Percentiles rank a stretch among this genome's conserved stretches.
Conservation (phyloP, 2,888 invertebrate species). For the Brachyopa scutellaris region DNA sequence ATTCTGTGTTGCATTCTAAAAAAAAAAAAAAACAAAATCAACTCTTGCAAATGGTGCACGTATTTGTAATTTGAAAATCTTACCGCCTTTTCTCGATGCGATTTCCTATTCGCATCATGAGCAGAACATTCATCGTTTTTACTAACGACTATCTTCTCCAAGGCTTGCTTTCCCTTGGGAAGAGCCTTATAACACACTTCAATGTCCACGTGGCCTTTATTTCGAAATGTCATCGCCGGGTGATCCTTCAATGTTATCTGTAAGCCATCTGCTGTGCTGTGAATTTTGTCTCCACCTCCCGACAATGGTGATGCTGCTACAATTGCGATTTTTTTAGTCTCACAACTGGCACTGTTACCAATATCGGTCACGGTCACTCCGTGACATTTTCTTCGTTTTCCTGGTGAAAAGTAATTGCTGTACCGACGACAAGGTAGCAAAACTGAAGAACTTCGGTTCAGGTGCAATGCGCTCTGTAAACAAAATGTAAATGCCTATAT, state of each 20-base stretch:
- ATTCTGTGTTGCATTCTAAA: conserved; percentile 77
- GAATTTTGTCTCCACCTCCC: conserved; percentile 70
- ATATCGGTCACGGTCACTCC: conserved; percentile 73
- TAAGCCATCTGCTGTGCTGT: conserved; percentile 76
- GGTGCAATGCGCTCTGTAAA: conserved; percentile 76
- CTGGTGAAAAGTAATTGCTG: conserved; percentile 78
- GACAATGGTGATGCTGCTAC: conserved; percentile 71
- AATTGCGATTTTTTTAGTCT: conserved; percentile 58
- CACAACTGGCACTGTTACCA: conserved; percentile 45
- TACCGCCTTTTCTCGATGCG: conserved; percentile 75
- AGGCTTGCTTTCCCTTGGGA: conserved; percentile 82
- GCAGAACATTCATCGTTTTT: conserved; percentile 77
- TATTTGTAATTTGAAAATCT: too few species aligned
- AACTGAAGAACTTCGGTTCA: conserved; percentile 75
- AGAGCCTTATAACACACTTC: conserved; percentile 86
- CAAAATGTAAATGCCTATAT: conserved; percentile 35
- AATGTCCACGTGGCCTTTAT: conserved; percentile 86
- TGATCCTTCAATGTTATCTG: conserved; percentile 83
- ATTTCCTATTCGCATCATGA: conserved; percentile 38
- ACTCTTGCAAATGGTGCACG: too few species aligned
- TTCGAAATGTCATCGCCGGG: conserved; percentile 86
- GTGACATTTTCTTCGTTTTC: conserved; percentile 77
- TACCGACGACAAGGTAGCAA: conserved; percentile 79
- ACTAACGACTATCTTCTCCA: conserved; percentile 83
- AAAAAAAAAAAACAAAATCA: conserved; percentile 51